Evolutionary conservation across 2,113 vertebrate species (phyloP), one percentile per base, ranked within the genome.

Genomic region (Ceyx cyanopectus): DNA sequence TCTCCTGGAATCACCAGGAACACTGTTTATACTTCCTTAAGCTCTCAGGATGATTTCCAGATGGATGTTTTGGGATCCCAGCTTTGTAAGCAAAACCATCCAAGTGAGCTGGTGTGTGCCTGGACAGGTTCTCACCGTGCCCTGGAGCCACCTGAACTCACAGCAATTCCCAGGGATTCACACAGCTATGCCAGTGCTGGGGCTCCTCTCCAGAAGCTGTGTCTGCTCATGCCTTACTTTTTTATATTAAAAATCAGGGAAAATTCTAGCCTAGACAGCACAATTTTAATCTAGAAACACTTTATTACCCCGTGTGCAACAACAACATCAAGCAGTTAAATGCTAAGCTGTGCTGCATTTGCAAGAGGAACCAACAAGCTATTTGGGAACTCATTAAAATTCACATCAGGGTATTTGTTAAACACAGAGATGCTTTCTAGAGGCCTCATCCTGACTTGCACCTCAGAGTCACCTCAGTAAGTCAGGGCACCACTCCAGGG

Each of bases 61-160:
- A 91, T 92, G 89, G 77, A 69, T 79, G 75, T 92, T 94, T 82
- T 91, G 67, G 81, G 85, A 92, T 94, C 67, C 51, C 58, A 85
- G 45, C 62, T 85, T 94, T 91, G 74, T 82, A 87, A 93, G 89
- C 74, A 89, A 91, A 94, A 82, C 60, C 70, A 82, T 76, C 41
- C 87, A 89, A 73, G 58, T 62, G 75, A 83, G 91, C 79, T 68
- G 72, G 65, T 37, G 30, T 92, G 63, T 95, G 95, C 78, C 95
- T 92, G 70, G 85, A 79, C 94, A 94, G 70, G 89, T 94, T 96
- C 85, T 82, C 89, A 54, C 45, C 0, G 1, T 74, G 57, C 85
- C 87, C 89, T 85, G 74, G 63, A 93, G 93, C 85, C 50, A 82
- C 72, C 54, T 79, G 81, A 94, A 72, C 45, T 89, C 24, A 58